Conservation (phyloP, 2,797 vertebrate genomes). For the Esox masquinongy region DNA sequence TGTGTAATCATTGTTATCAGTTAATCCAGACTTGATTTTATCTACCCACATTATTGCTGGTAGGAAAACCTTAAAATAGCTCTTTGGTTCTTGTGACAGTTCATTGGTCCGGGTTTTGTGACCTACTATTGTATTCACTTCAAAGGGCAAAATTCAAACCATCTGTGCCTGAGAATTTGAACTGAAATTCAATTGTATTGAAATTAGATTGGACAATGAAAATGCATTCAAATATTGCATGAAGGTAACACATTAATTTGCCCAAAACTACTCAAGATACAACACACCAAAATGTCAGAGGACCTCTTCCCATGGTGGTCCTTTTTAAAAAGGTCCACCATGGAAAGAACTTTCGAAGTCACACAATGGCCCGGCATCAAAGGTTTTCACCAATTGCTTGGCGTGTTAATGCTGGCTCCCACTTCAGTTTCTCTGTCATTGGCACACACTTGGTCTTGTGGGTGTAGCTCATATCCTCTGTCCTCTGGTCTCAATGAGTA, state of each 20-base stretch:
- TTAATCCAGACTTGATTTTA: neutral
- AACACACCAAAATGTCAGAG: neutral
- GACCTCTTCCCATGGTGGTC: neutral
- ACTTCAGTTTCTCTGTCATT: neutral
- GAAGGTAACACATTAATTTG: neutral
- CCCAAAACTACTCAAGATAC: neutral
- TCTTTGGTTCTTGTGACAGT: neutral
- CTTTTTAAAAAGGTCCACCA: neutral
- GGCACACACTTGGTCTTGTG: neutral
- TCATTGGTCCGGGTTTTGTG: neutral
- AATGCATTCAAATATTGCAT: neutral
- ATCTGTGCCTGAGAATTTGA: neutral
- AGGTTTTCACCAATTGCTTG: neutral
- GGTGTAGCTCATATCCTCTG: neutral
- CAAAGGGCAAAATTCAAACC: neutral
- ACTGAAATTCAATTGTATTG: neutral
- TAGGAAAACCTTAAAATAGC: neutral
- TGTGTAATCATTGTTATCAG: too few species aligned
- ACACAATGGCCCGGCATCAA: neutral
- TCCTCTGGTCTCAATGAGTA: neutral
- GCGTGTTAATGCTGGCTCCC: neutral
- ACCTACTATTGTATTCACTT: conserved; percentile 4
- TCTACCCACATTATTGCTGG: neutral
- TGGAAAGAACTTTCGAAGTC: neutral
- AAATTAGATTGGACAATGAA: neutral